These are phyloP conservation scores for Parthenolecanium corni DNA, from an alignment of 2,888 invertebrate genomes.

Conservation along the genomic window DNA sequence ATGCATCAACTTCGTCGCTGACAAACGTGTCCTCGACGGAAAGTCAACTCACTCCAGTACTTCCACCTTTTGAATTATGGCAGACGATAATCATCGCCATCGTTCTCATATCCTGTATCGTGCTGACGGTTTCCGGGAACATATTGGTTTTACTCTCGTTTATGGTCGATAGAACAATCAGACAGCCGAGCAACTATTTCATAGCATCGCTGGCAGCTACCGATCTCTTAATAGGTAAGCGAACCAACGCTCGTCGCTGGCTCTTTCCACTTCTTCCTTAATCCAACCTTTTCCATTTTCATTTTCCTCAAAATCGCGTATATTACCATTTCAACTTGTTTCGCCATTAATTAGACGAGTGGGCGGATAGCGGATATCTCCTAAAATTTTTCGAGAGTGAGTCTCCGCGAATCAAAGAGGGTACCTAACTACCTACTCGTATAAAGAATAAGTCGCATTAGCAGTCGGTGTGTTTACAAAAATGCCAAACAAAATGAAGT, in stretches of 20 bases:
- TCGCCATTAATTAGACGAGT: too few species aligned
- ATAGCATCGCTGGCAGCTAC: conserved; percentile 96
- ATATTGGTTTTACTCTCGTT: conserved; percentile 89
- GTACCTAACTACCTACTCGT: too few species aligned
- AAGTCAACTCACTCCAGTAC: conserved; percentile 42
- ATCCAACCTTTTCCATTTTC: too few species aligned
- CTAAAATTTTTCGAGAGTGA: too few species aligned
- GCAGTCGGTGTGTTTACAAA: background rate
- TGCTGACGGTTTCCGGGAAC: conserved; percentile 89
- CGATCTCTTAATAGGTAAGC: conserved; percentile 89
- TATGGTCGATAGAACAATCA: conserved; percentile 79
- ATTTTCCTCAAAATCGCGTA: too few species aligned
- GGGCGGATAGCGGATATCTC: too few species aligned
- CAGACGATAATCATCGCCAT: conserved; percentile 79
- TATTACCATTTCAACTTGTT: too few species aligned
- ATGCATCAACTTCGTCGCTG: conserved; percentile 17
- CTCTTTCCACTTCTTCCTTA: too few species aligned
- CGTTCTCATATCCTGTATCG: conserved; percentile 72
- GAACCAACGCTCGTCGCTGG: too few species aligned
- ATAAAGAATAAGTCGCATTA: too few species aligned
- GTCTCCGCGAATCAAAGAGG: too few species aligned
- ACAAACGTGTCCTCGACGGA: conserved; percentile 33
- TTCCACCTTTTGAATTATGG: conserved; percentile 82
- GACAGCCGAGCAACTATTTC: conserved; percentile 98
- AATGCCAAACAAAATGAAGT: background rate